Conservation (phyloP, 1,140 invertebrate genomes). For the Lasaia peninsularis region DNA sequence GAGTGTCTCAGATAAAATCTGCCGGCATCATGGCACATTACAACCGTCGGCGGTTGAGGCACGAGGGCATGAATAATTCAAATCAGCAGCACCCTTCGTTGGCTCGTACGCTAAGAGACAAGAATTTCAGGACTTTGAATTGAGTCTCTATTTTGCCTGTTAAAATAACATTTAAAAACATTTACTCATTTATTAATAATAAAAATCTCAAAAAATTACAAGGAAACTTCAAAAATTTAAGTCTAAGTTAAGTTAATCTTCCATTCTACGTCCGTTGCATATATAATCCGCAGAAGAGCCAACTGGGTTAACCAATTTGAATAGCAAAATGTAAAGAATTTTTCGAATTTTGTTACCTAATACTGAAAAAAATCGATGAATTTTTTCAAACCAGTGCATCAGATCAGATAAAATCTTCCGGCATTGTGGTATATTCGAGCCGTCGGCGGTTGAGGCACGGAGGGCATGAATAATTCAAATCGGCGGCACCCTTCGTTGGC, state of each 20-base stretch:
- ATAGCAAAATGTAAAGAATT: too few relatives aligned
- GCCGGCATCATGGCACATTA: conserved; percentile 35
- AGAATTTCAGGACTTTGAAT: conserved; percentile 19
- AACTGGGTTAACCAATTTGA: too few relatives aligned
- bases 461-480: conserved; percentile 60
- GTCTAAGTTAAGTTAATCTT: too few relatives aligned
- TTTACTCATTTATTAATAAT: too few relatives aligned
- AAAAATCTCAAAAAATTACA: too few relatives aligned
- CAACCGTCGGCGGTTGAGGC: conserved; percentile 43
- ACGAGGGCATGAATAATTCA: conserved; percentile 61
- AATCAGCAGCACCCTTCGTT: conserved; percentile 39
- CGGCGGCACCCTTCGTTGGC: conserved; percentile 40
- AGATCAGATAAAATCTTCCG: conserved; percentile 32
- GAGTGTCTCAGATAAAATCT: conserved; percentile 36
- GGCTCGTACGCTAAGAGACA: conserved; percentile 29
- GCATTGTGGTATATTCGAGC: conserved; percentile 37
- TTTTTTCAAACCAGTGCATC: conserved; percentile 29
- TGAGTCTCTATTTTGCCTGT: too few relatives aligned
- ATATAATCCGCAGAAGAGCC: too few relatives aligned
- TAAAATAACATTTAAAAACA: too few relatives aligned
- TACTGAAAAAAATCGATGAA: neutral
- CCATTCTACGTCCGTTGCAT: too few relatives aligned
- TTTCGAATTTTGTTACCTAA: neutral
- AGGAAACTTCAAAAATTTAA: too few relatives aligned
- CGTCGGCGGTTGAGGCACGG: conserved; percentile 44